Evolutionary conservation across 2,113 vertebrate species (phyloP), one percentile per base, ranked within the genome.

Genomic region (Nothobranchius furzeri): DNA sequence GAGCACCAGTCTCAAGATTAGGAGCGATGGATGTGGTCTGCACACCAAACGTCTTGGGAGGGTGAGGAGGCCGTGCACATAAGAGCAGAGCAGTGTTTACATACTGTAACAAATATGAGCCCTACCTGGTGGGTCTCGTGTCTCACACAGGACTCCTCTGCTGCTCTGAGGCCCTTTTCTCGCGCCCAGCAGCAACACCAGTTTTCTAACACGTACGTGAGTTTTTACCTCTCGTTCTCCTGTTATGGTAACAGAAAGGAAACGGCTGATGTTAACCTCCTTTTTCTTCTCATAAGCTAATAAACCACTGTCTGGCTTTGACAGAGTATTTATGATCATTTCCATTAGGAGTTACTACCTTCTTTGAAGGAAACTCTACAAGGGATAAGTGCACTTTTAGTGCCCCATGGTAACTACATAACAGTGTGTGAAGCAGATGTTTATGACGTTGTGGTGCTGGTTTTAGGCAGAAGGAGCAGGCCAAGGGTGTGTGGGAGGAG

Each of bases 121-220:
- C 13, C 52, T 50, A 66, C 61, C 10, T 40, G 13, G 2, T 30
- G 30, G 30, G 30, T 50, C 11, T 47, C 17, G 1, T 62, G 46
- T 55, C 56, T 37, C 43, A 59, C 50, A 50, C 81, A 93, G 91
- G 87, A 89, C 37, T 51, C 73, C 62, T 60, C 64, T 68, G 53
- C 82, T 42, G 70, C 76, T 20, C 78, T 86, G 60, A 89, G 77
- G 74, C 81, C 75, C 13, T 79, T 83, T 75, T 61, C 81, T 50
- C 66, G 78, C 17, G 81, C 69, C 24, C 90, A 86, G 60, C 88
- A 86, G 78, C 85, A 87, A 80, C 88, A 91, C 69, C 90, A 87
- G 73, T 86, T 94, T 76, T 75, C 83, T 72, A 92, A 92, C 77
- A 82, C 91, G 93, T 94, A 92, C 87, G 90, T 84, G 85, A 84